phyloP scores from a whole-genome alignment of 2,113 vertebrate genomes.

The Acinonyx jubatus region DNA sequence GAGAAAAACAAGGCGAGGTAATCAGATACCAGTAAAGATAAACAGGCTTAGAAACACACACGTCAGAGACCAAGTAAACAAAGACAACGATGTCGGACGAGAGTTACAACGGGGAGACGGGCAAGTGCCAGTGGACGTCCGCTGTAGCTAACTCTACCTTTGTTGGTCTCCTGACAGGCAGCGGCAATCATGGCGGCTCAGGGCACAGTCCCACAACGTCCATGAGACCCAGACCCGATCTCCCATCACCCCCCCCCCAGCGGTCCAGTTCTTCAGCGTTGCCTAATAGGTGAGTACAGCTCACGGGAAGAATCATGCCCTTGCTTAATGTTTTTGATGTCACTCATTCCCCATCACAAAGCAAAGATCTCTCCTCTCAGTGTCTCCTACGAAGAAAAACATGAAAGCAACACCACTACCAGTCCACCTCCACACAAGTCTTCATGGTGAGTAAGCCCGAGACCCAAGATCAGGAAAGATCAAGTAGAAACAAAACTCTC shows the following conservation, averaged over 20 bases:
- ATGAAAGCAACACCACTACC: background rate
- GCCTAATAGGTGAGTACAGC: background rate
- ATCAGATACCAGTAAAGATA: background rate
- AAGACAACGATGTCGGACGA: background rate
- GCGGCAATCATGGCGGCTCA: no score
- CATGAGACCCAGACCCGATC: background rate
- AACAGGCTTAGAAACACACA: background rate
- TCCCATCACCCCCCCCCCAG: no score
- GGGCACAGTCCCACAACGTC: background rate
- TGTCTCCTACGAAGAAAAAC: background rate
- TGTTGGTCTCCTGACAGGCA: background rate
- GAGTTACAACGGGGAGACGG: background rate
- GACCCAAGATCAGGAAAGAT: background rate
- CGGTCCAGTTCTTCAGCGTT: background rate
- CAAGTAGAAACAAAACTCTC: background rate
- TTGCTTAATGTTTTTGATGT: background rate
- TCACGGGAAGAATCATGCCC: background rate
- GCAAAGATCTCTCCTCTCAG: background rate
- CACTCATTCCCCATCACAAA: background rate
- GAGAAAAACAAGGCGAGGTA: background rate
- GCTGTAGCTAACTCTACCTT: background rate
- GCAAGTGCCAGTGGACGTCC: fast-evolving
- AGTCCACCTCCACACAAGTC: background rate
- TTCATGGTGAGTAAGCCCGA: background rate
- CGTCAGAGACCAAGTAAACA: background rate